Percentiles rank a stretch among this genome's conserved stretches.
These are phyloP conservation scores for Mus spicilegus DNA, from an alignment of 2,113 vertebrate genomes.

Conservation along the genomic window DNA sequence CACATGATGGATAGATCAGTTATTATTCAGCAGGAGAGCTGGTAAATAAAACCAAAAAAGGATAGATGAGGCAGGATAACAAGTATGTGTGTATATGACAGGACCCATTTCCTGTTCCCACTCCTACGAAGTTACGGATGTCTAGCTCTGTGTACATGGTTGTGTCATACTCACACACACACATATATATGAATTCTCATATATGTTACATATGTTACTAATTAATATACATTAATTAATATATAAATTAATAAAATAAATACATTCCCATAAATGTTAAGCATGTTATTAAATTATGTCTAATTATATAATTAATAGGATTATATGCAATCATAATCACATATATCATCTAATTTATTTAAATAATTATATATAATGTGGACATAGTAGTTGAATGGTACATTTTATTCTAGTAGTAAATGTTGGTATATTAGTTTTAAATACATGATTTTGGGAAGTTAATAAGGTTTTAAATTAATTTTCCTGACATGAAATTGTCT, in stretches of 20 bases:
- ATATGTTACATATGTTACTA: not conserved
- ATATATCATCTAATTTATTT: not conserved
- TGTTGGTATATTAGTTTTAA: not conserved
- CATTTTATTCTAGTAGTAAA: not conserved
- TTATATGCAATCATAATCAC: not conserved
- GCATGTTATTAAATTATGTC: not conserved
- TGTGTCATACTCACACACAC: too few relatives aligned
- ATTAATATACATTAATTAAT: not conserved
- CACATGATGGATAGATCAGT: not conserved
- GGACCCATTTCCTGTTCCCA: too few relatives aligned
- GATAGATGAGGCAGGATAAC: not conserved
- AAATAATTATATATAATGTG: not conserved
- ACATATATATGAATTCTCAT: not conserved
- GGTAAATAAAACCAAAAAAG: not conserved
- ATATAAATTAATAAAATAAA: not conserved
- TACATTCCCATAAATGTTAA: too few relatives aligned
- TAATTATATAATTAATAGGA: not conserved
- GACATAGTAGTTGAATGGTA: not conserved
- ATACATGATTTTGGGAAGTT: not conserved
- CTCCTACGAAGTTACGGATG: too few relatives aligned
- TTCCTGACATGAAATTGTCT: not conserved
- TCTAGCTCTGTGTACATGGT: too few relatives aligned
- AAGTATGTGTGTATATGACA: too few relatives aligned
- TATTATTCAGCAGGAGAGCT: not conserved
- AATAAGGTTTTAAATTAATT: not conserved